A percentile compares a stretch with the other conserved stretches of the same genome.
Conservation (phyloP, 2,113 vertebrate genomes). For the Coptodon rendalli region DNA sequence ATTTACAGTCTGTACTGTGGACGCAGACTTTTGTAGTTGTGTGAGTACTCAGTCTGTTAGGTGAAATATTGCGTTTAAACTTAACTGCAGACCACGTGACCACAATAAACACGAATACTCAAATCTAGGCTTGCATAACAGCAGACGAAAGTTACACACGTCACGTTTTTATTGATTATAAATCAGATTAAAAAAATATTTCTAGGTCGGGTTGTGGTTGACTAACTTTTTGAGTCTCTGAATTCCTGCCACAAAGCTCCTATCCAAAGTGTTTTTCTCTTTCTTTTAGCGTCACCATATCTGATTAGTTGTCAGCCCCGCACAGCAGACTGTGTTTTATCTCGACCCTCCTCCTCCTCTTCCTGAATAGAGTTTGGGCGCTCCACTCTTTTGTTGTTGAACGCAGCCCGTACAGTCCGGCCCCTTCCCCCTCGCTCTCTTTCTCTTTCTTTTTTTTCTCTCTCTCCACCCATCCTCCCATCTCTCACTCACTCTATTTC, state of each 20-base stretch:
- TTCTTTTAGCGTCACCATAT: not conserved
- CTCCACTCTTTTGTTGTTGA: conserved; percentile 63
- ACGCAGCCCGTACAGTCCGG: conserved; percentile 46
- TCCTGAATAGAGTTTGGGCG: conserved; percentile 50
- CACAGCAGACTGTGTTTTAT: not conserved
- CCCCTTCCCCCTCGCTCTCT: conserved; percentile 18
- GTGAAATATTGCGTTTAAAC: not conserved
- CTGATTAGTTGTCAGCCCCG: conserved; percentile 1
- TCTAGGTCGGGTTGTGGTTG: not conserved
- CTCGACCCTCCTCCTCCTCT: conserved; percentile 8
- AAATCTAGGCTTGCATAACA: not conserved
- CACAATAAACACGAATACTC: not conserved
- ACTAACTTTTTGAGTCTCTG: not conserved
- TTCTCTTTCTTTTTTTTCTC: not conserved
- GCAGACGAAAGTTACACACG: not conserved
- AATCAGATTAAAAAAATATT: not conserved
- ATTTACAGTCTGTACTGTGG: not conserved
- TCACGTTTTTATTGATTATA: not conserved
- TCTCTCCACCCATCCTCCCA: conserved; percentile 37
- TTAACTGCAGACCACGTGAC: not conserved
- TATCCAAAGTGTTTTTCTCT: not conserved
- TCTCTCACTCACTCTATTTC: conserved; percentile 53
- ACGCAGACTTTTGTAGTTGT: not conserved
- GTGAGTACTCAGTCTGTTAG: fast-evolving
- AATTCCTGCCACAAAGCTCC: not conserved